Evolutionary conservation across 2,888 invertebrate genomes (phyloP), one percentile per base, ranked within the genome.

Genomic region (Marasmarcha lunaedactyla): DNA sequence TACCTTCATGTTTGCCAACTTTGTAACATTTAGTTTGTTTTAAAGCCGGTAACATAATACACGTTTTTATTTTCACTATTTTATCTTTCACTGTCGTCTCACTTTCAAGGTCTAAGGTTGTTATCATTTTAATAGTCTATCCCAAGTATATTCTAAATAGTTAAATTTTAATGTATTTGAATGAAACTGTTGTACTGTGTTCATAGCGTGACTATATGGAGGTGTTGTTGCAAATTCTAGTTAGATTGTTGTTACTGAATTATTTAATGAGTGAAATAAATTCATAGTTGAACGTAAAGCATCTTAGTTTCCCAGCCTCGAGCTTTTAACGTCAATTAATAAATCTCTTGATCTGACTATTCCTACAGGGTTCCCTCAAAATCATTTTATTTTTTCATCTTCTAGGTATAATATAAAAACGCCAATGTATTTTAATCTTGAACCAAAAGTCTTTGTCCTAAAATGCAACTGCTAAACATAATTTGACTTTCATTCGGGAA

Each of bases 281-380:
- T 20, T 3, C 7, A 20, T 20, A 20, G 20, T 20, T n/a, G 7
- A 20, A 20, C 7, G 20, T 20, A 5, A 7, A 20, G 20, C 20
- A 3, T 20, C 7, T 20, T 20, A 3, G 20, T 20, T 20, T 20
- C 20, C 20, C 7, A 20, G 20, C 20, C 20, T 20, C 55, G 71
- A 72, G 72, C 72, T 72, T 72, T 62, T 48, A 51, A 58, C 44
- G 72, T 72, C 72, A 72, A 72, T 72, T 73, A 71, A 48, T n/a
- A 9, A n/a, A 30, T 30, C 30, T 30, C 30, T 30, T 52, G 54
- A 54, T 50, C 53, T 52, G 52, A 52, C 57, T 54, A 50, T 51
- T 55, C 44, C 48, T 38, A 67, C 65, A 66, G 67, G 67, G 65
- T 66, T 58, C 45, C 52, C n/a, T n/a, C 30, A 30, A 30, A 30